Base-by-base conservation (phyloP, 2,888 invertebrate species). In the Eristalis arbustorum region DNA sequence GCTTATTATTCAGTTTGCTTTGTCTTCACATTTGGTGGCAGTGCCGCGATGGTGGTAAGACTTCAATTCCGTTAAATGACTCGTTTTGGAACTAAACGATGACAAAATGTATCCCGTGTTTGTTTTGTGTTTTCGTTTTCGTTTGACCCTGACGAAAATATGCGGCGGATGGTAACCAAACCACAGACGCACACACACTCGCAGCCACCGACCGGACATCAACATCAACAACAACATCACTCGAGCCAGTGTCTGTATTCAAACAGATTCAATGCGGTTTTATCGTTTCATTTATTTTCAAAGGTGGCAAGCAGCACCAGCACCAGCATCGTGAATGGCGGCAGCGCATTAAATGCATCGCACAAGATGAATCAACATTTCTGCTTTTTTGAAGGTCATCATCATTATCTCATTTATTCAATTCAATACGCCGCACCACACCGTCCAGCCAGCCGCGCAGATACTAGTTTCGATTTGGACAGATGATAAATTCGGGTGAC, bases 51-150 rank as follows among this genome's bases (percentile, higher is more conserved):
- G 66, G 64, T 75, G 40, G 62, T 68, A 73, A 31, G 31, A 49
- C 80, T 71, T 67, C 3, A 34, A 61, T 85, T 81, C 83, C 83
- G 79, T 79, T 79, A 79, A 79, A 84, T 73, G 79, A 68, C 63
- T 83, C 40, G 57, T 66, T 78, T 69, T 69, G 34, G 57, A 61
- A 8, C 40, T 59, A 34, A 75, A 72, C 66, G 75, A 87, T 83
- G 83, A 87, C 72, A 87, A 76, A 83, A 61, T 68, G 68, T 78
- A 56, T 62, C 59, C 66, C 40, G 49, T 49, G n/a, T 64, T 81
- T 64, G 31, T 8, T 71, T n/a, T 75, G 71, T 14, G 8, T 49
- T 74, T 69, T 62, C 25, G 49, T 62, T 75, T 80, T 67, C 18
- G 28, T 37, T 69, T 74, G 68, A 64, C 66, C 77, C 56, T 71